Percentiles rank a stretch among this genome's conserved stretches.
These are phyloP conservation scores for Agriopis leucophaearia DNA, from an alignment of 2,888 invertebrate species.

Conservation along the genomic window DNA sequence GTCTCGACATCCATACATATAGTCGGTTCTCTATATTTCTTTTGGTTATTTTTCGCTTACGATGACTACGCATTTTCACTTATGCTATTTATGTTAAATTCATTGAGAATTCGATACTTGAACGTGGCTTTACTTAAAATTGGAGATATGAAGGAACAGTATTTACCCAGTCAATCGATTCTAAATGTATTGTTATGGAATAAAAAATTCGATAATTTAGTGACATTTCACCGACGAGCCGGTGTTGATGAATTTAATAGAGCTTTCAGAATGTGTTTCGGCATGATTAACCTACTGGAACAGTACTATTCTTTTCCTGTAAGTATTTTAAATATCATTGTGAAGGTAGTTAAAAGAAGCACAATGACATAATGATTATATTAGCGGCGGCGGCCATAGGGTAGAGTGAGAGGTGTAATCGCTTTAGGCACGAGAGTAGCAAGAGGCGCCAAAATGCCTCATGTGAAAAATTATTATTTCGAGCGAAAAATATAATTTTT, in stretches of 20 bases:
- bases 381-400: too few relatives aligned
- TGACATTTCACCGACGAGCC: slow-evolving; percentile 58
- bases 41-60: slow-evolving; percentile 57
- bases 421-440: too few relatives aligned
- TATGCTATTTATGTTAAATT: slow-evolving; percentile 47
- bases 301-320: slow-evolving; percentile 60
- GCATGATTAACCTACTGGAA: slow-evolving; percentile 54
- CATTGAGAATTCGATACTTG: slow-evolving; percentile 63
- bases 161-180: slow-evolving; percentile 61
- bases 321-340: slow-evolving; percentile 42
- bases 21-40: slow-evolving; percentile 53
- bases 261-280: slow-evolving; percentile 59
- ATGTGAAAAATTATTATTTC: too few relatives aligned
- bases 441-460: too few relatives aligned
- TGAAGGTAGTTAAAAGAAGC: too few relatives aligned
- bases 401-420: too few relatives aligned
- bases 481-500: too few relatives aligned
- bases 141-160: slow-evolving; percentile 58
- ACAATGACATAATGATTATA: too few relatives aligned
- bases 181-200: slow-evolving; percentile 65
- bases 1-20: slow-evolving; percentile 52
- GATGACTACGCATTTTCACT: slow-evolving; percentile 56
- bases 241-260: slow-evolving; percentile 52
- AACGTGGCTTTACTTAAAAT: slow-evolving; percentile 68
- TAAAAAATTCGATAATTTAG: slow-evolving; percentile 56